phyloP scores from a whole-genome alignment of 2,797 vertebrate species.

The Acanthornis magna region DNA sequence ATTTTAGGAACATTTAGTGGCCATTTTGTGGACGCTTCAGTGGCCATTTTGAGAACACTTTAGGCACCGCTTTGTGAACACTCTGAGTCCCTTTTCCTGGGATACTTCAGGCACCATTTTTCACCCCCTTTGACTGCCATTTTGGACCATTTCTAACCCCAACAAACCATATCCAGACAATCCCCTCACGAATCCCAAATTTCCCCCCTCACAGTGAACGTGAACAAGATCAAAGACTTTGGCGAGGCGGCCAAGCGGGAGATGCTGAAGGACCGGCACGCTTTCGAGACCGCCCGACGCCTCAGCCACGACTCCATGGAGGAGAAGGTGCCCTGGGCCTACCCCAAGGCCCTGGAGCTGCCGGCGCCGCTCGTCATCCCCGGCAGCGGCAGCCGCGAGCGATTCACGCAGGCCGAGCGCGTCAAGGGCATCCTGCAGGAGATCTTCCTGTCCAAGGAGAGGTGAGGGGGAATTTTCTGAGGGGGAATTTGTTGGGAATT shows the following conservation, averaged over 20 bases:
- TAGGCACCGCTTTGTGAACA: too few species aligned
- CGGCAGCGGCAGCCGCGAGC: constrained; percentile 88
- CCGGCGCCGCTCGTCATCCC: constrained; percentile 78
- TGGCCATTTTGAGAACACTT: too few species aligned
- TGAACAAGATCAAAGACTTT: constrained; percentile 97
- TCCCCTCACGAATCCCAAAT: fast-evolving
- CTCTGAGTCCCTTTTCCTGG: too few species aligned
- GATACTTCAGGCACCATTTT: too few species aligned
- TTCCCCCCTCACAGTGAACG: constrained; percentile 80
- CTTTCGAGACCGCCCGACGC: constrained; percentile 90
- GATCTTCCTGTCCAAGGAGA: constrained; percentile 23
- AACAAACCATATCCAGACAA: too few species aligned
- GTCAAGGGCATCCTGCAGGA: constrained; percentile 96
- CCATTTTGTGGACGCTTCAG: too few species aligned
- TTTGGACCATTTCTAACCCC: too few species aligned
- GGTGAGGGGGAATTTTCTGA: not conserved
- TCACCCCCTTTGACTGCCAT: too few species aligned
- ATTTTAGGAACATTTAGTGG: too few species aligned
- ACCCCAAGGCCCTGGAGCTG: constrained; percentile 80
- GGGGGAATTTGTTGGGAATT: not conserved
- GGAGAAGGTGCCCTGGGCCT: constrained; percentile 87
- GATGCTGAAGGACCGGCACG: constrained; percentile 91
- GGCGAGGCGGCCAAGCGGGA: constrained; percentile 93
- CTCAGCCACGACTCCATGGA: constrained; percentile 95
- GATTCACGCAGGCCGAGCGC: constrained; percentile 86